Evolutionary conservation across 2,113 vertebrate species (phyloP).

Genomic region (Dasyurus viverrinus): DNA sequence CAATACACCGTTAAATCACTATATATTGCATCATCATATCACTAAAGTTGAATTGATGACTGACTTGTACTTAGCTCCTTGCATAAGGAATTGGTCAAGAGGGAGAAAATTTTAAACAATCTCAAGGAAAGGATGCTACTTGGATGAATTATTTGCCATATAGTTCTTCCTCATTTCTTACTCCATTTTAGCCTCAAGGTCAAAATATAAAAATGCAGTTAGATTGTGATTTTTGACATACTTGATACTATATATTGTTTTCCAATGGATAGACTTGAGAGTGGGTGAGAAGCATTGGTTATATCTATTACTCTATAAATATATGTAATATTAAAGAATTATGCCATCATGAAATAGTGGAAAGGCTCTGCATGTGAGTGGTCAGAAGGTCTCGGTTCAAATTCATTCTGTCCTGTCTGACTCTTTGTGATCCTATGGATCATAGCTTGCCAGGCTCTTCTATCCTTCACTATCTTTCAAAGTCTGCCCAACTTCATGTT

Average conservation of each 20-base stretch:
- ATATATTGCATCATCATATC: neutral
- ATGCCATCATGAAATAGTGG: neutral
- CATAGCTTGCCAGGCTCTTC: neutral
- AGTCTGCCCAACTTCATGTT: neutral
- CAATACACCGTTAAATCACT: neutral
- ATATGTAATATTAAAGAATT: neutral
- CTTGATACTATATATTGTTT: neutral
- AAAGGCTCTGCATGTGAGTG: neutral
- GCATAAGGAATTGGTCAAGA: neutral
- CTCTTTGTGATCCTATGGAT: neutral
- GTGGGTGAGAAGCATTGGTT: neutral
- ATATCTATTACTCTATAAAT: neutral
- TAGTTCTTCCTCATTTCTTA: neutral
- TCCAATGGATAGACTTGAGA: neutral
- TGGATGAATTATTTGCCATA: neutral
- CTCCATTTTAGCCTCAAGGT: neutral
- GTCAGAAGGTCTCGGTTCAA: neutral
- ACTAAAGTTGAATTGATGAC: neutral
- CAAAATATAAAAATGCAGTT: neutral
- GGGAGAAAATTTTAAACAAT: neutral
- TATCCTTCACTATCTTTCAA: neutral
- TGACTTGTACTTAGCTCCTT: neutral
- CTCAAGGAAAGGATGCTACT: neutral
- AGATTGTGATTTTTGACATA: neutral
- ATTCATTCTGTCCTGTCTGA: neutral